phyloP scores from a whole-genome alignment of 23 tunicate species.

The Ascidia mentula region DNA sequence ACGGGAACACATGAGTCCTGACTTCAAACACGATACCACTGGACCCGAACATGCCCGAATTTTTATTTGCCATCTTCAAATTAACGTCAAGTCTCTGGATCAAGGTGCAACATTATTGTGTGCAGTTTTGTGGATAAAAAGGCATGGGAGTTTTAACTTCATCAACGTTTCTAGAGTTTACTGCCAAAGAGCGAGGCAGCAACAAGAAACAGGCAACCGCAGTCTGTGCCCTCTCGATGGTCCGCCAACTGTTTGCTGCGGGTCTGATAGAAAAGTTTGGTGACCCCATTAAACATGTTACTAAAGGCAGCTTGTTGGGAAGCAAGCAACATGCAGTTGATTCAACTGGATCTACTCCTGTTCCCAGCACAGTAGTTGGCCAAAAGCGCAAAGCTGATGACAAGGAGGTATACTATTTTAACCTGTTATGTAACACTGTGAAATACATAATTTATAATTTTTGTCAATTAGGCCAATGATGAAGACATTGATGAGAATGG shows the following conservation, averaged over 20 bases:
- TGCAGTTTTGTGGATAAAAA: neutral
- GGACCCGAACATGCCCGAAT: conserved; percentile 87
- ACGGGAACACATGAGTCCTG: conserved; percentile 58
- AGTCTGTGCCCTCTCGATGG: conserved; percentile 80
- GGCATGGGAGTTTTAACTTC: neutral
- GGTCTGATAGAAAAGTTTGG: conserved; percentile 81
- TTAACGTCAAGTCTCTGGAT: conserved; percentile 50
- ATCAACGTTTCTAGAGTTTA: conserved; percentile 59
- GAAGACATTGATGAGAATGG: conserved; percentile 88
- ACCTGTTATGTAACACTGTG: no score
- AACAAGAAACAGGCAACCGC: conserved; percentile 98
- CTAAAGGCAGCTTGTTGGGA: conserved; percentile 28
- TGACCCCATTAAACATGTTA: conserved; percentile 76
- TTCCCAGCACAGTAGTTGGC: neutral
- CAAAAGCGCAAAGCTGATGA: conserved; percentile 84
- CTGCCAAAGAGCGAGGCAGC: conserved; percentile 71
- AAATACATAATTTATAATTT: no score
- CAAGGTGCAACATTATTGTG: conserved; percentile 50
- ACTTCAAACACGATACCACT: conserved; percentile 60
- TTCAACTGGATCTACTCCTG: neutral
- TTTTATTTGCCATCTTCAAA: conserved; percentile 62
- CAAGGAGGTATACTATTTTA: conserved; percentile 27
- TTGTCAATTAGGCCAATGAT: neutral
- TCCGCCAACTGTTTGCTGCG: conserved; percentile 66
- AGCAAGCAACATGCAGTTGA: neutral